Evolutionary conservation across 35 echinoderm and acorn worm genomes (phyloP), one percentile per base, ranked within the genome.

Genomic region (Patiria miniata): DNA sequence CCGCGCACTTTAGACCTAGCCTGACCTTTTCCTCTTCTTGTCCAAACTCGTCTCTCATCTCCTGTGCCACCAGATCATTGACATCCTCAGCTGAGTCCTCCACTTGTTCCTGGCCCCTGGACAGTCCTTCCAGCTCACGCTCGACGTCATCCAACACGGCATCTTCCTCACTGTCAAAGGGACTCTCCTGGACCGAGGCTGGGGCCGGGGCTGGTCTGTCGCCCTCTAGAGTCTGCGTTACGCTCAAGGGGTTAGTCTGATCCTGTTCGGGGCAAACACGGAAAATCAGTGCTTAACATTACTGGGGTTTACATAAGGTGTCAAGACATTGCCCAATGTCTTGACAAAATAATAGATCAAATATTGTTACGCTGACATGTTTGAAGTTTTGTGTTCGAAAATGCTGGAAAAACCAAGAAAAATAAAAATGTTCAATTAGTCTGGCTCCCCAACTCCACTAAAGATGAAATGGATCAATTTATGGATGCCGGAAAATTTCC

Each of bases 11-110:
- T n/a, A n/a, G n/a, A n/a, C n/a, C n/a, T n/a, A n/a, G n/a, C n/a
- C n/a, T n/a, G n/a, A 47, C 42, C 65, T 73, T 73, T 34, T 69
- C 61, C 61, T 73, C 55, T 22, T 84, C 79, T 57, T 89, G 77
- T 19, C 83, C 87, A 87, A 90, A 91, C 42, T 97, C 81, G 8
- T 90, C 84, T 61, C 87, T 60, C 29, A 97, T 60, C 59, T 97
- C 95, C 56, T 87, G 82, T 5, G 91, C 95, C 57, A 97, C 90
- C 4, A 97, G 87, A 79, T 97, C 95, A 53, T 97, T 84, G 39
- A 93, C 90, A 26, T 89, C 94, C 26, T 92, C 87, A 21, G 85
- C 39, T 36, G 86, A 76, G 2, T 85, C 83, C 21, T 19, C 81
- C 14, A 26, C 76, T 76, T 90, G 83, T 28, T 93, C 42, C 33